Conservation (phyloP, 2,888 invertebrate genomes). For the Orthosia incerta region DNA sequence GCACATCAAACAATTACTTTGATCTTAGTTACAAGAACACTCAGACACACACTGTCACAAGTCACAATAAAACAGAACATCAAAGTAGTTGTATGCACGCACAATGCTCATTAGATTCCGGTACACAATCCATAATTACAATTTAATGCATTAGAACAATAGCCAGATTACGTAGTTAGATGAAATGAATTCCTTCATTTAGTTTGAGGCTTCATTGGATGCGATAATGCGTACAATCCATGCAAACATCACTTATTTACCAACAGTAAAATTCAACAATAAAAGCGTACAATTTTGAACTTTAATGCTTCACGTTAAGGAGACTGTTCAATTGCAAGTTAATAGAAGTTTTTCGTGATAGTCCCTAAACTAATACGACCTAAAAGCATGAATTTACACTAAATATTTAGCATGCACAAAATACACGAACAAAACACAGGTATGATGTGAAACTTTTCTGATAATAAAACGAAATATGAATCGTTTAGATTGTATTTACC, state of each 20-base stretch:
- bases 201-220: slow-evolving; percentile 56
- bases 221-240: slow-evolving; percentile 29
- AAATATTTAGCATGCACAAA: slow-evolving; percentile 59
- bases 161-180: slow-evolving; percentile 52
- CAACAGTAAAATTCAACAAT: slow-evolving; percentile 12
- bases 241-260: slow-evolving; percentile 32
- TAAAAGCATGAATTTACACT: slow-evolving; percentile 63
- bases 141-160: slow-evolving; percentile 57
- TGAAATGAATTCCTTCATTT: slow-evolving; percentile 45
- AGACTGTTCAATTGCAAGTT: slow-evolving; percentile 42
- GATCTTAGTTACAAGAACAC: slow-evolving; percentile 60
- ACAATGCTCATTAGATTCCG: slow-evolving; percentile 65
- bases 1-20: slow-evolving; percentile 69
- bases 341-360: slow-evolving; percentile 33
- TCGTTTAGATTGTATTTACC: slow-evolving; percentile 3
- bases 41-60: slow-evolving; percentile 45
- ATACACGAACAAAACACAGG: slow-evolving; percentile 59
- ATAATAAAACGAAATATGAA: slow-evolving; percentile 16
- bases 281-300: slow-evolving; percentile 48
- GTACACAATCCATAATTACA: slow-evolving; percentile 56
- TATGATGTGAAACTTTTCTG: slow-evolving; percentile 55
- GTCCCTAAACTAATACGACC: slow-evolving; percentile 26
- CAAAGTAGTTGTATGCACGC: slow-evolving; percentile 76
- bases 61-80: slow-evolving; percentile 58
- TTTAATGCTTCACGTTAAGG: slow-evolving; percentile 49